These are phyloP conservation scores for Aporophyla lueneburgensis DNA, from an alignment of 2,888 invertebrate genomes.

Conservation along the genomic window DNA sequence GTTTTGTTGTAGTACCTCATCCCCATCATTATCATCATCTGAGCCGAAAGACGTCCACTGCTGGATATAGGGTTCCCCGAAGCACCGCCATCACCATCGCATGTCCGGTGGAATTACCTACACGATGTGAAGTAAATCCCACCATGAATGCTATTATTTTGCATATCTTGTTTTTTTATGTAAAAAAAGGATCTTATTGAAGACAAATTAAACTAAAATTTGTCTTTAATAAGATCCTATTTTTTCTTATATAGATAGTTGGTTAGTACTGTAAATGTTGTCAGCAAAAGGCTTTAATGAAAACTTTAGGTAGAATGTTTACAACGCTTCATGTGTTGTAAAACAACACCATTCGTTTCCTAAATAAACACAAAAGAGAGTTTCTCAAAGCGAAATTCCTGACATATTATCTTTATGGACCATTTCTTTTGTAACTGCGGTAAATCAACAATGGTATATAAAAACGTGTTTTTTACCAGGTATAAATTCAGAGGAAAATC, in stretches of 20 bases:
- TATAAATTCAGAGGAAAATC: conserved; percentile 1
- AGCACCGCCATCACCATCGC: too few species aligned
- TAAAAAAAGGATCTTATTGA: too few species aligned
- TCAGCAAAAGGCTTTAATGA: too few species aligned
- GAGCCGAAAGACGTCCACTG: too few species aligned
- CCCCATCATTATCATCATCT: too few species aligned
- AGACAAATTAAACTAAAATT: too few species aligned
- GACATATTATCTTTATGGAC: conserved; percentile 36
- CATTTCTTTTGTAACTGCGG: conserved; percentile 38
- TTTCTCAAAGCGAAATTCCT: conserved; percentile 35
- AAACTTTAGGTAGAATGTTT: neutral
- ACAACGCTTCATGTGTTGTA: conserved; percentile 18
- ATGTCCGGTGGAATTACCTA: too few species aligned
- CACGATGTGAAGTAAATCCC: too few species aligned
- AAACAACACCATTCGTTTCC: conserved; percentile 12
- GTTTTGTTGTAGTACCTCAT: too few species aligned
- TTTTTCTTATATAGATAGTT: neutral
- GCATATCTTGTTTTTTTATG: too few species aligned
- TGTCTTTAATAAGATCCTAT: neutral
- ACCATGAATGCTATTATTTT: too few species aligned
- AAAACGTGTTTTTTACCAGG: conserved; percentile 18
- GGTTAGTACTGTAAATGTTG: neutral
- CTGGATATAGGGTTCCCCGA: too few species aligned
- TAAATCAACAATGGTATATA: conserved; percentile 44
- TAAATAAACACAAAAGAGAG: conserved; percentile 19